Base-by-base conservation (phyloP, 2,113 vertebrate genomes). In the Nematolebias whitei region DNA sequence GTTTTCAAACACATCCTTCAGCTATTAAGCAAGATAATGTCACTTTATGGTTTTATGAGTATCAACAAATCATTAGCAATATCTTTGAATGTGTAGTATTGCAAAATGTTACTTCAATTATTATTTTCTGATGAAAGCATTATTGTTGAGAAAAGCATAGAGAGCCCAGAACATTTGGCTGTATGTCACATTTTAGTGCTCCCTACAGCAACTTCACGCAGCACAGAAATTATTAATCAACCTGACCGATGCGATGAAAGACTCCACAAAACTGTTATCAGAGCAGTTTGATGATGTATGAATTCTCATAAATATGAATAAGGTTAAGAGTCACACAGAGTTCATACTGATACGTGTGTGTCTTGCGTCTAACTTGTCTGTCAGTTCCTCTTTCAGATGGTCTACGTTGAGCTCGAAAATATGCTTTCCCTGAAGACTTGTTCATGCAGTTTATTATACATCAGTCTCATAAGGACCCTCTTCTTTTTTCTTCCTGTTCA, bases 391-490 rank as follows among this genome's bases (percentile, higher is more conserved):
- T 53, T 56, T 64, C 1, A 62, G 78, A 59, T 55, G 54, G 23
- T 78, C 60, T 73, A 70, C 62, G 76, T 84, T 75, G 78, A 71
- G 76, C 52, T 84, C 44, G 60, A 82, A 85, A 79, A 79, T 69
- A 82, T 82, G 66, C 80, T 64, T 72, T 79, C 84, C 85, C 86
- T 35, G 16, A 87, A 81, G 82, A 71, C 84, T 83, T 69, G 68
- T 87, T 87, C 63, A 71, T 78, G 63, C 78, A 76, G 71, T 86
- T 85, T 88, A 86, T 87, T 85, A 84, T 74, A 70, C 74, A 85
- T 85, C 80, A 84, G 81, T 78, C 76, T 74, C 68, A 55, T 80
- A 79, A 79, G 24, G 48, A 71, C 78, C 49, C 15, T 41, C 18
- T 52, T 50, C 23, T 58, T n/a, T 40, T 58, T 16, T 12, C 2